These are phyloP conservation scores for Drosophila nasuta DNA, from an alignment of 1,140 invertebrate species.

Conservation along the genomic window DNA sequence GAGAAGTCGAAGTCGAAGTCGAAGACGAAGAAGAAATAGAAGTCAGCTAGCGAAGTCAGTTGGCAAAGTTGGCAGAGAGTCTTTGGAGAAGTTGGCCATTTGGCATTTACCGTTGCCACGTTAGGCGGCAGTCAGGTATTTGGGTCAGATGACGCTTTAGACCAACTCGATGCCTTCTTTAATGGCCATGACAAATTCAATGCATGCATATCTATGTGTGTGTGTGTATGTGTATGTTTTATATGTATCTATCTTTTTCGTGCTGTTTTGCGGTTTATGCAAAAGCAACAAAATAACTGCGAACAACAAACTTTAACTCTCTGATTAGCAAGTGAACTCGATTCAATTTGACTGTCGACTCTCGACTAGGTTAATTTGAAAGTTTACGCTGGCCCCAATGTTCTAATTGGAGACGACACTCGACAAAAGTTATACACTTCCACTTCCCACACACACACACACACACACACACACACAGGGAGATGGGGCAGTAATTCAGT, in stretches of 20 bases:
- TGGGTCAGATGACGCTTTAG: conserved; percentile 52
- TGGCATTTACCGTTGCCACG: conserved; percentile 56
- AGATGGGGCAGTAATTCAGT: conserved; percentile 22
- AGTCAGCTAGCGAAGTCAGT: conserved; percentile 29
- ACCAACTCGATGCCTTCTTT: conserved; percentile 3
- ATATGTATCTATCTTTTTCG: not conserved
- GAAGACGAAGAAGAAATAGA: not conserved
- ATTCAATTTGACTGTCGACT: conserved; percentile 8
- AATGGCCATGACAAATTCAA: conserved; percentile 13
- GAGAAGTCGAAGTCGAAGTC: not conserved
- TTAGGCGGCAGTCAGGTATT: conserved; percentile 41
- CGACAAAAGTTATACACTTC: conserved; percentile 19
- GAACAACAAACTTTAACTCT: not conserved
- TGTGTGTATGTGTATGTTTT: too few relatives aligned
- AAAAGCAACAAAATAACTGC: conserved; percentile 23
- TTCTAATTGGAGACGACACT: conserved; percentile 61
- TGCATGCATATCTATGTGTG: not conserved
- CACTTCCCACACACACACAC: conserved; percentile 1
- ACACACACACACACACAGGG: conserved; percentile 24
- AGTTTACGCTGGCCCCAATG: conserved; percentile 64
- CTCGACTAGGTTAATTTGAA: conserved; percentile 66
- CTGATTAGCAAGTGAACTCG: conserved; percentile 10
- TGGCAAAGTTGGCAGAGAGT: too few relatives aligned
- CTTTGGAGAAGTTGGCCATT: conserved; percentile 51
- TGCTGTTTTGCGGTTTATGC: conserved; percentile 34